Evolutionary conservation across 2,113 vertebrate genomes (phyloP), one percentile per base, ranked within the genome.

Genomic region (Dipodomys spectabilis): DNA sequence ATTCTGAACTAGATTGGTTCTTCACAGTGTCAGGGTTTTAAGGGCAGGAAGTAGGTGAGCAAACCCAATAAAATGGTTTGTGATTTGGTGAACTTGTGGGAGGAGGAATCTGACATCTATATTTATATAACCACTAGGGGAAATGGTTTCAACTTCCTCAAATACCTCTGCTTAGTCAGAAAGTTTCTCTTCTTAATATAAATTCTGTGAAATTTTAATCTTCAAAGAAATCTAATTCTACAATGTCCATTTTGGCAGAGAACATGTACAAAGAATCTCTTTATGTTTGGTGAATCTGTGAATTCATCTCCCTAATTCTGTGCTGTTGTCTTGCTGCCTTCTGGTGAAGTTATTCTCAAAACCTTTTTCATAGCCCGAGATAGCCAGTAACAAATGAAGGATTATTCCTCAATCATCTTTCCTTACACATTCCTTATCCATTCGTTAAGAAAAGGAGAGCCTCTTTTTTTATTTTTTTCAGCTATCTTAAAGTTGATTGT

Each of bases 241-340:
- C 19, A 89, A 12, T 90, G 67, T 81, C 53, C 86, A 71, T 73
- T 95, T 94, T 64, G 72, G 53, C 35, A 93, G 32, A 86, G 6
- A 11, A 53, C 20, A 85, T 44, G 6, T n/a, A 1, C 53, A 81
- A 84, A 84, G 68, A 84, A 92, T 84, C 45, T 39, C 39, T 1
- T 7, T 69, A 22, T 92, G 28, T 16, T 68, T 75, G 22, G 39
- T 65, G 68, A 84, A 8, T 92, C 22, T 67, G 30, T 27, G 53
- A 25, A 12, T 68, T 82, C 57, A 5, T 73, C n/a, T 72, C 64
- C 15, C 30, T n/a, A 32, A 19, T n/a, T 88, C 64, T 83, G 18
- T 83, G 53, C 44, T 88, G 20, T 5, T 84, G 27, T 32, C 78
- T 68, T 86, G 22, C 45, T 78, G 82, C 39, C 25, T 85, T 95